These are phyloP conservation scores for Cerceris ruficornis DNA, from an alignment of 2,888 invertebrate genomes.

Conservation along the genomic window DNA sequence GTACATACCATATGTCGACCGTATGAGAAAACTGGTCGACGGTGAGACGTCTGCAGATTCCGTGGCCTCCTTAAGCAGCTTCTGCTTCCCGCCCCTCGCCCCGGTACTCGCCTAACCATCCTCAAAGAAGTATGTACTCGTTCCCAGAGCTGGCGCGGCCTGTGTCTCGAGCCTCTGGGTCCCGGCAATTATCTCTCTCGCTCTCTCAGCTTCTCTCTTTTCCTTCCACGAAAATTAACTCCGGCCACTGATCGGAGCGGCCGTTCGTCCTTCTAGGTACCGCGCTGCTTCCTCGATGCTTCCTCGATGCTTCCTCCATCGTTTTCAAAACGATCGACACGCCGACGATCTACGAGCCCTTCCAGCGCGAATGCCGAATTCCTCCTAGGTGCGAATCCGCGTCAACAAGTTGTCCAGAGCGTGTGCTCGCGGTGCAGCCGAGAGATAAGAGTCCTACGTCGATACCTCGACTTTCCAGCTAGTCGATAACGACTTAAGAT, in stretches of 20 bases:
- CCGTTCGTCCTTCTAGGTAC: too few species aligned
- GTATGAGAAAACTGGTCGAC: conserved; percentile 75
- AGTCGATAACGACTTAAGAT: too few species aligned
- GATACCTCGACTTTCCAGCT: too few species aligned
- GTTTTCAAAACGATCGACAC: too few species aligned
- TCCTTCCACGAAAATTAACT: conserved; percentile 22
- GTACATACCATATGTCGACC: conserved; percentile 75
- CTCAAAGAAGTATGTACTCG: conserved; percentile 53
- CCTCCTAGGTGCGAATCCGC: too few species aligned
- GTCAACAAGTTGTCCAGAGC: too few species aligned
- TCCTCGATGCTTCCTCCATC: too few species aligned
- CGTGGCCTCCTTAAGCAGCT: conserved; percentile 74
- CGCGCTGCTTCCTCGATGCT: too few species aligned
- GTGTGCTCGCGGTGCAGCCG: too few species aligned
- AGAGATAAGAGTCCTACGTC: too few species aligned
- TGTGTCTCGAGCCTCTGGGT: conserved; percentile 43
- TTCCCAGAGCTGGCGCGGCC: conserved; percentile 54
- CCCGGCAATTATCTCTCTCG: conserved; percentile 56
- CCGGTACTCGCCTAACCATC: conserved; percentile 53
- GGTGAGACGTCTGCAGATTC: conserved; percentile 73
- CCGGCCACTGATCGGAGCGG: background rate
- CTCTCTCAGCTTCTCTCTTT: conserved; percentile 15
- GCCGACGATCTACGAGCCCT: too few species aligned
- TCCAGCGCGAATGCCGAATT: too few species aligned
- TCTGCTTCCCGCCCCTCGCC: conserved; percentile 55